A percentile compares a stretch with the other conserved stretches of the same genome.
phyloP scores from a whole-genome alignment of 2,797 vertebrate genomes.

The Liasis olivaceus region DNA sequence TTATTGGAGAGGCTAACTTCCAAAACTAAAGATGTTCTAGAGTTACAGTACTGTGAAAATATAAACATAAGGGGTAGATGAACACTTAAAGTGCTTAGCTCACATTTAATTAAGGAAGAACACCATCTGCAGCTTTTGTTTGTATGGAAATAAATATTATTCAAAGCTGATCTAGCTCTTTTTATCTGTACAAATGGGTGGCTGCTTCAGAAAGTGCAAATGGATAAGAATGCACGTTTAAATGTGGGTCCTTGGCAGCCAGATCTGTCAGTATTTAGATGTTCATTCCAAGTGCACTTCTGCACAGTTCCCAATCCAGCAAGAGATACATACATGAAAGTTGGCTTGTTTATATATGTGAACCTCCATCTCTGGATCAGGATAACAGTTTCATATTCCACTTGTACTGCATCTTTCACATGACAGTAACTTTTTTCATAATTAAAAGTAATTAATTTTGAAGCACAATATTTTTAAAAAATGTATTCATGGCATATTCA shows the following conservation, averaged over 20 bases:
- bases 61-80: neutral
- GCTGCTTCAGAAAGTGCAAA: neutral
- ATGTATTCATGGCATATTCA: neutral
- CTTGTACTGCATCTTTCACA: neutral
- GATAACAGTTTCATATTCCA: neutral
- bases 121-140: neutral
- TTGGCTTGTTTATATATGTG: too few relatives aligned
- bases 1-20: rapidly evolving
- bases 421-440: neutral
- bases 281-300: neutral
- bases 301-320: neutral
- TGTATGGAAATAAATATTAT: neutral
- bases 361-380: neutral
- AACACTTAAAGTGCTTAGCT: neutral
- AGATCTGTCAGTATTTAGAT: neutral
- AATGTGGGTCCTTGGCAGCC: neutral
- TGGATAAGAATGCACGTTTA: neutral
- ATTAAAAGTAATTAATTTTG: conserved; percentile 13
- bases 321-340: neutral
- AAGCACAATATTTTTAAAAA: conserved; percentile 4
- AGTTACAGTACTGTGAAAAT: neutral
- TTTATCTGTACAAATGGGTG: neutral
- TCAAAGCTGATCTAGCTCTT: neutral
- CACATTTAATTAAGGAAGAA: neutral
- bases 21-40: neutral